phyloP scores from a whole-genome alignment of 2,888 invertebrate genomes.

The Ectemnius continuus region DNA sequence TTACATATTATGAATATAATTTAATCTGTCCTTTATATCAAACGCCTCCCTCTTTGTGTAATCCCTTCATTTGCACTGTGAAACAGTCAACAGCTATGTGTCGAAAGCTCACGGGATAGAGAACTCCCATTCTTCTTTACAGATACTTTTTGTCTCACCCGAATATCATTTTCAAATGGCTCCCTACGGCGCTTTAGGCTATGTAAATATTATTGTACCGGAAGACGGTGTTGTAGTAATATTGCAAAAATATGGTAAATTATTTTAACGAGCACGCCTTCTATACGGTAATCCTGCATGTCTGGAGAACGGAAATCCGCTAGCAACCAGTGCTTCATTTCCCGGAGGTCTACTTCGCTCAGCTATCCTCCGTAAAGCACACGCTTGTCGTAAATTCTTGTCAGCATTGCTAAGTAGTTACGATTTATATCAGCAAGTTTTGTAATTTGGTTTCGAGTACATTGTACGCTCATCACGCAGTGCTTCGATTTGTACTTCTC shows the following conservation, averaged over 20 bases:
- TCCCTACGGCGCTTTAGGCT: conserved; percentile 60
- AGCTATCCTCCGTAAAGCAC: not conserved
- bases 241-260: conserved; percentile 70
- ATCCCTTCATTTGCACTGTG: conserved; percentile 34
- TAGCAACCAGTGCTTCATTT: not conserved
- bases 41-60: conserved; percentile 36
- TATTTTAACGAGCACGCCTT: conserved; percentile 55
- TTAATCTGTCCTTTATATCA: conserved; percentile 35
- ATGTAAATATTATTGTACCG: conserved; percentile 69
- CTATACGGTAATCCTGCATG: conserved; percentile 61
- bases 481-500: too few species aligned
- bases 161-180: conserved; percentile 31
- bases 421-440: not conserved
- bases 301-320: conserved; percentile 18
- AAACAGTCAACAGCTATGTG: conserved; percentile 39
- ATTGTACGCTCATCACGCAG: too few species aligned
- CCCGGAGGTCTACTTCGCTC: too few species aligned
- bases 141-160: conserved; percentile 38
- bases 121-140: conserved; percentile 33
- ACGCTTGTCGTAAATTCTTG: not conserved
- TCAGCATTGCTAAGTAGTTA: not conserved
- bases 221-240: conserved; percentile 73
- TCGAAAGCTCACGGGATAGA: conserved; percentile 55
- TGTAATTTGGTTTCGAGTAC: too few species aligned
- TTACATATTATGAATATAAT: conserved; percentile 58